A percentile compares a stretch with the other conserved stretches of the same genome.
Conservation (phyloP, 2,113 vertebrate species). For the Marmota flaviventris region DNA sequence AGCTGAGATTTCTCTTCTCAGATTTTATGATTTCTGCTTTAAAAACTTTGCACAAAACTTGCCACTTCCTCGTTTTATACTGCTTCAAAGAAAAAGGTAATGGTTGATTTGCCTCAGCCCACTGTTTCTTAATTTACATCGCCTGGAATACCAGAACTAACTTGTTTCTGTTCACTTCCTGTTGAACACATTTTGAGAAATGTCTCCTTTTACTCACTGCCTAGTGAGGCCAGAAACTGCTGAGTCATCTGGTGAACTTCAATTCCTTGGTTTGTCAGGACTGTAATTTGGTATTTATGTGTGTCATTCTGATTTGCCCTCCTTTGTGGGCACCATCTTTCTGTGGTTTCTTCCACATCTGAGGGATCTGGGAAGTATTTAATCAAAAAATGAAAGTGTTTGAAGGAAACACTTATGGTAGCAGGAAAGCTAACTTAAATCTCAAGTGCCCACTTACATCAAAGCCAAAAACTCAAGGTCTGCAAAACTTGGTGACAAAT, state of each 20-base stretch:
- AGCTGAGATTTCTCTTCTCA: not conserved
- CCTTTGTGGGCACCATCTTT: not conserved
- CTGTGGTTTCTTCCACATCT: not conserved
- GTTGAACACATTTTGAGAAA: slow-evolving; percentile 12
- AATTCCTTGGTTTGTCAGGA: not conserved
- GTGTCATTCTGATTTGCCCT: not conserved
- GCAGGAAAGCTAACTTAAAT: not conserved
- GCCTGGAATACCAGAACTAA: not conserved
- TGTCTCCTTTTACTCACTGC: not conserved
- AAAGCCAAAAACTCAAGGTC: not conserved
- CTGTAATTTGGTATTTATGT: not conserved
- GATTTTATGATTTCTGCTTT: slow-evolving; percentile 9
- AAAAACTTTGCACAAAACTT: not conserved
- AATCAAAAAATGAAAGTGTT: slow-evolving; percentile 16
- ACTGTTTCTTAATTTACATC: not conserved
- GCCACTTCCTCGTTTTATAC: not conserved
- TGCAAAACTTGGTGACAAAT: not conserved
- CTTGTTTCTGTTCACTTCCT: not conserved
- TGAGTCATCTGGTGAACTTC: not conserved
- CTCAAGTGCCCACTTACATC: not conserved
- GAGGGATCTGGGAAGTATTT: slow-evolving; percentile 22
- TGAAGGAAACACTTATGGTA: not conserved
- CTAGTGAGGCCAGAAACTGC: not conserved
- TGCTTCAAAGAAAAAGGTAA: not conserved
- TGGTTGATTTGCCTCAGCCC: not conserved